These are phyloP conservation scores for Parnassius orleans DNA, from an alignment of 2,888 invertebrate genomes.

Conservation along the genomic window DNA sequence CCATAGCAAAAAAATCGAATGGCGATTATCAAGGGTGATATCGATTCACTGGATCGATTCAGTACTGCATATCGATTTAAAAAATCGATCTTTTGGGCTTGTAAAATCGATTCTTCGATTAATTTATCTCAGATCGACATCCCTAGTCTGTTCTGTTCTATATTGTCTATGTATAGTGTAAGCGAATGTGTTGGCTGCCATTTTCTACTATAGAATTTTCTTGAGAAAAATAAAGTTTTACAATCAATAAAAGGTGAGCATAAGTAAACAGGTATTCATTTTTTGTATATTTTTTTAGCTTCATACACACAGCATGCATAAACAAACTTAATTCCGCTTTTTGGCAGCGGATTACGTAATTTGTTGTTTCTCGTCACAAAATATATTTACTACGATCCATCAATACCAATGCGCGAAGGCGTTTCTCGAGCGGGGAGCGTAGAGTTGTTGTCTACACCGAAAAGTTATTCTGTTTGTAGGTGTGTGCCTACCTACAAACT, in stretches of 20 bases:
- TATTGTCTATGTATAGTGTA: conserved; percentile 56
- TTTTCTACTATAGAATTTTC: conserved; percentile 66
- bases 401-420: conserved; percentile 57
- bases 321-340: conserved; percentile 43
- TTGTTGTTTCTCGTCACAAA: conserved; percentile 68
- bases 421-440: conserved; percentile 57
- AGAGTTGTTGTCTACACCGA: conserved; percentile 82
- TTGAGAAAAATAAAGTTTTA: conserved; percentile 48
- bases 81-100: too few species aligned
- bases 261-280: conserved; percentile 53
- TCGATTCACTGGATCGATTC: too few species aligned
- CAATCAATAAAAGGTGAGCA: conserved; percentile 65
- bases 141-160: conserved; percentile 22
- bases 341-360: conserved; percentile 74
- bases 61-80: too few species aligned
- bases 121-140: too few species aligned
- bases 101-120: too few species aligned
- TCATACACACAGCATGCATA: conserved; percentile 52
- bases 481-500: conserved; percentile 82
- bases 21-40: too few species aligned
- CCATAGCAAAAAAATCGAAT: too few species aligned
- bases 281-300: conserved; percentile 41
- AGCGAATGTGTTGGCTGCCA: conserved; percentile 73
- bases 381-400: conserved; percentile 59
- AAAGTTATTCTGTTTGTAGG: conserved; percentile 86